These are phyloP conservation scores for Gandaritis pyraliata DNA, from an alignment of 2,888 invertebrate genomes.

Conservation along the genomic window DNA sequence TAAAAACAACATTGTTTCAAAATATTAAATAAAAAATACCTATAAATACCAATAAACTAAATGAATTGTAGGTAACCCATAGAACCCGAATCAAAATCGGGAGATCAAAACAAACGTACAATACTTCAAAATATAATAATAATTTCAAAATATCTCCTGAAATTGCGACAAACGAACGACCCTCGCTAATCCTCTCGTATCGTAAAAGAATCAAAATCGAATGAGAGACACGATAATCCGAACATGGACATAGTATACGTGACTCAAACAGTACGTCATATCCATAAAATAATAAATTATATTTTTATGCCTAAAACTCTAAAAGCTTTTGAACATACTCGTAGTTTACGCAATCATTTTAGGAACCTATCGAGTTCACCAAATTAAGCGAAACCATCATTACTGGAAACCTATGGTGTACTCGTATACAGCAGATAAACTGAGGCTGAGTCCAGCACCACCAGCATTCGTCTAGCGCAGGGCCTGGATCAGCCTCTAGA, in stretches of 20 bases:
- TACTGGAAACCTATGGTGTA: too few relatives aligned
- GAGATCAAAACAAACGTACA: conserved; percentile 20
- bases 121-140: too few relatives aligned
- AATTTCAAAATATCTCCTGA: conserved; percentile 27
- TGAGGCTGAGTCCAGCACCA: too few relatives aligned
- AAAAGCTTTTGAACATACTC: too few relatives aligned
- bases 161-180: conserved; percentile 49
- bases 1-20: too few relatives aligned
- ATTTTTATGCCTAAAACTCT: too few relatives aligned
- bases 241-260: conserved; percentile 47
- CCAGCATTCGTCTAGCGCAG: too few relatives aligned
- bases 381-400: too few relatives aligned
- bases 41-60: background rate
- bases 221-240: conserved; percentile 69
- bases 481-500: too few relatives aligned
- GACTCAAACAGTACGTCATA: background rate
- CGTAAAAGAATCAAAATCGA: conserved; percentile 70
- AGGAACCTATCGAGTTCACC: too few relatives aligned
- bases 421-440: too few relatives aligned
- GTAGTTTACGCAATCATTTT: too few relatives aligned
- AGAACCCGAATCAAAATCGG: conserved; percentile 18
- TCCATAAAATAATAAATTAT: background rate
- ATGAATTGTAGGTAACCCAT: conserved; percentile 14
- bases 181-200: conserved; percentile 65
- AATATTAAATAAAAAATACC: background rate